Evolutionary conservation across 2,888 invertebrate genomes (phyloP), one percentile per base, ranked within the genome.

Genomic region (Troides aeacus): DNA sequence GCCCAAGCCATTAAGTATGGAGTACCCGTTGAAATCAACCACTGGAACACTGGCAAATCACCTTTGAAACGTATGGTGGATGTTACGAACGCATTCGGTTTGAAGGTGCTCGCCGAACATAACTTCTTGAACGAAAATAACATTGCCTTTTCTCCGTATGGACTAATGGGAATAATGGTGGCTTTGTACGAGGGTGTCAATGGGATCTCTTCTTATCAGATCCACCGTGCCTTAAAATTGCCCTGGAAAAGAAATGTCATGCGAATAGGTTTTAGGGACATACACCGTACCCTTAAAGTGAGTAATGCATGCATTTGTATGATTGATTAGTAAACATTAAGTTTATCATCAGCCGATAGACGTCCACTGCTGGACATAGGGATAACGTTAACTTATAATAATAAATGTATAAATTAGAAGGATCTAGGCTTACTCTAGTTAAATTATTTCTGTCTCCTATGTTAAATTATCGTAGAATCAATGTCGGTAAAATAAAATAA

Each of bases 121-220:
- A 95, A 95, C 79, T 94, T 95, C 85, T 92, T 95, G 77, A 96
- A 96, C 84, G 94, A 95, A 63, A 95, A 96, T 82, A 97, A 97
- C 84, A 95, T 97, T 68, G 97, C 97, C 6, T 95, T 97, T 81
- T 97, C 97, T 0, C 97, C 97, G 15, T 96, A 97, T 74, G 97
- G 97, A 4, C 90, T 96, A 71, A 94, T 95, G 79, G 97, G 97
- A 76, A 96, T 97, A 39, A 87, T 97, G 76, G 94, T 96, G 69
- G 96, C 97, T 4, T 88, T 97, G 21, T 96, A 95, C 82, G 97
- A 97, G 85, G 97, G 97, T 42, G 94, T 96, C 0, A 93, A 94
- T 62, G 96, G 96, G 15, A 94, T 94, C 73, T 95, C 96, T 61
- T 94, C 95, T 36, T 92, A 93, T 66, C 96, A 97, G 89, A 94